phyloP scores from a whole-genome alignment of 2,113 vertebrate species.

The Eidolon helvum region DNA sequence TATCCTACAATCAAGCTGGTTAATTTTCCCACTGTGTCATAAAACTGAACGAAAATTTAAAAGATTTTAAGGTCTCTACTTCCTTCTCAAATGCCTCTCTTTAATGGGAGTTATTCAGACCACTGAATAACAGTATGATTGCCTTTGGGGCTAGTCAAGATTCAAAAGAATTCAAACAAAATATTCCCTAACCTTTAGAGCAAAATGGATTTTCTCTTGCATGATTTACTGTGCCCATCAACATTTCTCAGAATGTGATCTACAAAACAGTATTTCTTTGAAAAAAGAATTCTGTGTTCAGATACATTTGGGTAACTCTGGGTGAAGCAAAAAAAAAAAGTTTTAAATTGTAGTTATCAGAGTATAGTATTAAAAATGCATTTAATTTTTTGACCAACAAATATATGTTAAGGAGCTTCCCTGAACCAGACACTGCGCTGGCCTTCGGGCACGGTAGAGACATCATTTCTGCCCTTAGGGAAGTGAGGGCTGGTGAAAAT shows the following conservation, averaged over 20 bases:
- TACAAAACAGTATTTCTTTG: background rate
- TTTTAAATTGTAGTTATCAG: background rate
- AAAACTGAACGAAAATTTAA: background rate
- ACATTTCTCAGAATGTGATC: slow-evolving; percentile 22
- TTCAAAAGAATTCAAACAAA: slow-evolving; percentile 45
- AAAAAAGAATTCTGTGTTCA: background rate
- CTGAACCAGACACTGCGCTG: background rate
- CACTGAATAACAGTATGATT: background rate
- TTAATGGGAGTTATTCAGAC: background rate
- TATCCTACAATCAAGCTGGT: background rate
- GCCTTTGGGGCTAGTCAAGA: background rate
- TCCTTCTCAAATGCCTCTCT: background rate
- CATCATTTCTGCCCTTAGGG: background rate
- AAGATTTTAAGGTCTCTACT: background rate
- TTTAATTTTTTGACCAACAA: background rate
- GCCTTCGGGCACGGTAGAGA: background rate
- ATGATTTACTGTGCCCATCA: background rate
- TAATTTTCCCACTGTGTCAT: slow-evolving; percentile 15
- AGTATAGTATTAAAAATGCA: background rate
- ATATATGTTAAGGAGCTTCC: background rate
- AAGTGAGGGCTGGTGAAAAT: background rate
- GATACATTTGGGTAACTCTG: background rate
- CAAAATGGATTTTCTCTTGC: slow-evolving; percentile 31
- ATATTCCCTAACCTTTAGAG: background rate
- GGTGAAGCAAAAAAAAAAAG: background rate